A percentile compares a stretch with the other conserved stretches of the same genome.
These are phyloP conservation scores for Ornithorhynchus anatinus DNA, from an alignment of 2,113 vertebrate genomes.

Conservation along the genomic window DNA sequence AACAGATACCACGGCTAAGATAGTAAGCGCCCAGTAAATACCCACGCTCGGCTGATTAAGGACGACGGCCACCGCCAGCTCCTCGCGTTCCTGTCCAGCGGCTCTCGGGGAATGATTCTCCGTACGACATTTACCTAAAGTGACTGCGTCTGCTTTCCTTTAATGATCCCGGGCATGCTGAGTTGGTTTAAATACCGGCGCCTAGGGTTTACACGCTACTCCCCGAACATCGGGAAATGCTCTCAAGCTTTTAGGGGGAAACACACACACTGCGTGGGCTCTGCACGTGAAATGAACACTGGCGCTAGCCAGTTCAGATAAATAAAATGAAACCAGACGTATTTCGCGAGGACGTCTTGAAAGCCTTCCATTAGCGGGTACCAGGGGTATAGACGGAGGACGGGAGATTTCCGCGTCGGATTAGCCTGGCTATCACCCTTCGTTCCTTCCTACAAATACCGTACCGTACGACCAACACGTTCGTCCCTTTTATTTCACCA, in stretches of 20 bases:
- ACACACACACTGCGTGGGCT: slow-evolving; percentile 61
- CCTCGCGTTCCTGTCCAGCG: slow-evolving; percentile 48
- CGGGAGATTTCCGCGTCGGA: slow-evolving; percentile 62
- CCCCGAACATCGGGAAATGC: slow-evolving; percentile 69
- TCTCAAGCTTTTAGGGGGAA: slow-evolving; percentile 74
- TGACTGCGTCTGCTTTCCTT: slow-evolving; percentile 78
- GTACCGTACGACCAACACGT: slow-evolving; percentile 34
- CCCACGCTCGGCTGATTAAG: slow-evolving; percentile 23
- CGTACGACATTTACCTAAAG: slow-evolving; percentile 72
- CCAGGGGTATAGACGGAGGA: slow-evolving; percentile 78
- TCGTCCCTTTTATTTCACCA: slow-evolving; percentile 51
- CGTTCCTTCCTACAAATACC: slow-evolving; percentile 37
- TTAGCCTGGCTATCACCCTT: slow-evolving; percentile 18
- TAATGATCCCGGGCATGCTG: slow-evolving; percentile 69
- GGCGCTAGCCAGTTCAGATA: slow-evolving; percentile 78
- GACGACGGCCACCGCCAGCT: slow-evolving; percentile 52
- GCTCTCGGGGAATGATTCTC: slow-evolving; percentile 64
- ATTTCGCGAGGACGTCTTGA: slow-evolving; percentile 80
- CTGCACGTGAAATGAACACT: slow-evolving; percentile 70
- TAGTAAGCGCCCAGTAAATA: no score
- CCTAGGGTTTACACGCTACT: slow-evolving; percentile 70
- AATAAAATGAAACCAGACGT: slow-evolving; percentile 85
- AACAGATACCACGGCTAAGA: no score
- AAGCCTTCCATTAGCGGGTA: slow-evolving; percentile 96
- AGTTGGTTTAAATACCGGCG: slow-evolving; percentile 78